Evolutionary conservation across 2,797 vertebrate genomes (phyloP), one percentile per base, ranked within the genome.

Genomic region (Alosa sapidissima): DNA sequence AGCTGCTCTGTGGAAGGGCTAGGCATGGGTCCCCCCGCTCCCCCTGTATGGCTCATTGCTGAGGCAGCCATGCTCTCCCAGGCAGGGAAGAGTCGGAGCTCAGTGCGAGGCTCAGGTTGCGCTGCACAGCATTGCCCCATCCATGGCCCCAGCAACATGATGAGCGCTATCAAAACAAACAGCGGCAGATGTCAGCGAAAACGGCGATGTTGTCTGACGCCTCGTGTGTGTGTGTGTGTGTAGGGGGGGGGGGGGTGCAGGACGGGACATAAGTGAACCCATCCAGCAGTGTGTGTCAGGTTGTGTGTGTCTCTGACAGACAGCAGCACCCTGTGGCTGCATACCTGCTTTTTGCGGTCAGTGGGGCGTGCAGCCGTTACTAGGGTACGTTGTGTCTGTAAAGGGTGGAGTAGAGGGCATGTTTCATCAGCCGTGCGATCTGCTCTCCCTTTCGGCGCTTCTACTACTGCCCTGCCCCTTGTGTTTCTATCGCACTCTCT

Each of bases 261-360:
- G 68, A 72, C 28, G 1, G 41, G 41, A 78, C 41, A 47, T 78
- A 0, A 47, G 6, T 47, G 41, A 78, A 47, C 36, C 72, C 36
- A 47, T 45, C 13, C 21, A 62, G n/a, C 58, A 7, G 58, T 10
- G n/a, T 60, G 55, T 72, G 13, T 36, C 33, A 41, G 72, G 8
- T 6, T 47, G 41, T 78, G 13, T 72, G 68, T 14, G 60, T 72
- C 24, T 68, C 72, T 7, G 36, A n/a, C 16, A 47, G 72, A 6
- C 72, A 8, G 36, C 72, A 78, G 65, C 4, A 36, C 5, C 41
- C 72, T 7, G 41, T 78, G 28, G 21, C 72, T 16, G 28, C 24
- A 65, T 72, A 72, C 65, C 65, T 72, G 62, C 58, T 68, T 36
- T 68, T 75, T 75, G 68, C 14, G 68, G 33, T 75, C 36, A 75